Base-by-base conservation (phyloP, 2,888 invertebrate species). In the Hedychridium roseum region DNA sequence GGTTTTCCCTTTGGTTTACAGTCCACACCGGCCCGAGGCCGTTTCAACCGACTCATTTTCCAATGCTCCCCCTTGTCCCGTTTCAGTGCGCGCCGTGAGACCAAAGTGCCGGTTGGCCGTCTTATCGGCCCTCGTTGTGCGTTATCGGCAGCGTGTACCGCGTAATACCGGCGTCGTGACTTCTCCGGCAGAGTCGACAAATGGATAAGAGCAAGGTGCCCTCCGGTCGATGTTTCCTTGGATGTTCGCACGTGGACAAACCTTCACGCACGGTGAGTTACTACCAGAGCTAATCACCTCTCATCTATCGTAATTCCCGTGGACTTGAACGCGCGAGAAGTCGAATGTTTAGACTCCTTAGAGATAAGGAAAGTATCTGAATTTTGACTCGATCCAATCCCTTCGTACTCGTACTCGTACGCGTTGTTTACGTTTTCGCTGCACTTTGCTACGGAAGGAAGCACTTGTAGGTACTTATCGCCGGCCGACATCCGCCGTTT, bases 101-200 rank as follows among this genome's bases (percentile, higher is more conserved):
- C 43, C 50, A 62, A 60, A 62, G 62, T 62, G 62, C 48, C 54
- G 54, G n/a, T n/a, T 62, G 55, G 50, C 54, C 61, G 51, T 61
- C 59, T 61, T 59, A 58, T 52, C 59, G n/a, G n/a, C n/a, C n/a
- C 54, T 48, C 48, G 50, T 32, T n/a, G n/a, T n/a, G n/a, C 50
- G 53, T 54, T 57, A 50, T 58, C 58, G 42, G 44, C 12, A 55
- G 51, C 58, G 47, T n/a, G n/a, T n/a, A n/a, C n/a, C n/a, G n/a
- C n/a, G n/a, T n/a, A n/a, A n/a, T n/a, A 47, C 42, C 43, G n/a
- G n/a, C n/a, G n/a, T 47, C 50, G 50, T 43, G 47, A 37, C 59
- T 38, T 20, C 37, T 46, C 48, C 44, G 39, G 30, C 43, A 37
- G 28, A 37, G 36, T 55, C 50, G 50, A 54, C 57, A 62, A 62